Evolutionary conservation across 2,797 vertebrate genomes (phyloP).

Genomic region (Dicrostonyx torquatus): DNA sequence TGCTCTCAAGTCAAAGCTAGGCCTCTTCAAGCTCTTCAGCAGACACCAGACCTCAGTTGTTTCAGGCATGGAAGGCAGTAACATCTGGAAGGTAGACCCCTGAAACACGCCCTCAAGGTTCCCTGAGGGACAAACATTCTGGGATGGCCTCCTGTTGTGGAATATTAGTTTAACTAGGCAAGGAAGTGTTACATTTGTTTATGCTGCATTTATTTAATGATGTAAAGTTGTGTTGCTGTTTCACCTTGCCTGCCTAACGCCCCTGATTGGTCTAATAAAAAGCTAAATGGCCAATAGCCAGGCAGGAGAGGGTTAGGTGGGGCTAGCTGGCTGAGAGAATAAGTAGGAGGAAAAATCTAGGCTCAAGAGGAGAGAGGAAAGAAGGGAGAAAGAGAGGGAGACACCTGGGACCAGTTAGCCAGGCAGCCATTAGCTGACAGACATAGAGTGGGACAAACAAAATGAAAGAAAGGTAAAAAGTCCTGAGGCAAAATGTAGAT

Average conservation of each 20-base stretch:
- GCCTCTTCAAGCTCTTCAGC: background rate
- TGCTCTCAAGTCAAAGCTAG: background rate
- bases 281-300: too few relatives aligned
- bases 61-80: background rate
- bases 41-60: background rate
- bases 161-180: background rate
- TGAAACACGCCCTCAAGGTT: constrained; percentile 23
- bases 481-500: background rate
- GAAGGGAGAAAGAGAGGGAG: too few relatives aligned
- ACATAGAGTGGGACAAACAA: background rate
- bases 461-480: background rate
- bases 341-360: too few relatives aligned
- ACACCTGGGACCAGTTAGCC: too few relatives aligned
- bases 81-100: background rate
- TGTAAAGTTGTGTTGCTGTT: too few relatives aligned
- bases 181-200: too few relatives aligned
- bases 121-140: background rate
- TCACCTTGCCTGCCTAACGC: too few relatives aligned
- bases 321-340: too few relatives aligned
- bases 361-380: too few relatives aligned
- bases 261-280: too few relatives aligned
- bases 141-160: background rate
- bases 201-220: too few relatives aligned
- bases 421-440: background rate
- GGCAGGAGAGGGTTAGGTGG: too few relatives aligned